Evolutionary conservation across 1,140 invertebrate genomes (phyloP), one percentile per base, ranked within the genome.

Genomic region (Olivierus martensii): DNA sequence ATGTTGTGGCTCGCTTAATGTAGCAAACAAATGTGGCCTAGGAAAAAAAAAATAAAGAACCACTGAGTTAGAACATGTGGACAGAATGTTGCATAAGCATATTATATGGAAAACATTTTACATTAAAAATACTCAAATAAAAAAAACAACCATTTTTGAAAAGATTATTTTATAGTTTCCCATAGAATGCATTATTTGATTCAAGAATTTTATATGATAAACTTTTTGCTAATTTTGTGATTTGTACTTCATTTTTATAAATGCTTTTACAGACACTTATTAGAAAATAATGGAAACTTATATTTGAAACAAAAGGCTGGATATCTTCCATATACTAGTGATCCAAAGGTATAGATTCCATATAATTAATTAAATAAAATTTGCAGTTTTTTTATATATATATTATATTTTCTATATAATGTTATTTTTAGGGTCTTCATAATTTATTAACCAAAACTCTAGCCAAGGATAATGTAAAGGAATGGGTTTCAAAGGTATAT

Each of bases 231-330:
- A n/a, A n/a, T n/a, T n/a, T n/a, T n/a, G n/a, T n/a, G n/a, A n/a
- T n/a, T n/a, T n/a, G n/a, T n/a, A n/a, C n/a, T n/a, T n/a, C 45
- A 15, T 47, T 10, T 46, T 28, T 5, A 35, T 35, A 28, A 28
- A 39, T 52, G 17, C 59, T 49, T 65, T 66, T 47, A 9, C 66
- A 82, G 78, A 58, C 71, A 76, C 50, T 77, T 87, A 52, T 64
- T 90, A 11, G 68, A 77, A 47, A 76, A 79, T 60, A 80, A 77
- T 36, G 79, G 80, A 43, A 79, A 77, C 28, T 71, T 95, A 12
- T 80, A 83, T 63, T 82, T 94, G 1, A 93, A 94, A 66, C 87
- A 90, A 65, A 79, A 82, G 63, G 86, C 86, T 14, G 89, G 89
- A 3, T 87, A 86, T 68, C 73, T 93, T 2, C 87, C 87, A 0